Percentiles rank a stretch among this genome's conserved stretches.
phyloP scores from a whole-genome alignment of 2,113 vertebrate species.

The Gambusia holbrooki region DNA sequence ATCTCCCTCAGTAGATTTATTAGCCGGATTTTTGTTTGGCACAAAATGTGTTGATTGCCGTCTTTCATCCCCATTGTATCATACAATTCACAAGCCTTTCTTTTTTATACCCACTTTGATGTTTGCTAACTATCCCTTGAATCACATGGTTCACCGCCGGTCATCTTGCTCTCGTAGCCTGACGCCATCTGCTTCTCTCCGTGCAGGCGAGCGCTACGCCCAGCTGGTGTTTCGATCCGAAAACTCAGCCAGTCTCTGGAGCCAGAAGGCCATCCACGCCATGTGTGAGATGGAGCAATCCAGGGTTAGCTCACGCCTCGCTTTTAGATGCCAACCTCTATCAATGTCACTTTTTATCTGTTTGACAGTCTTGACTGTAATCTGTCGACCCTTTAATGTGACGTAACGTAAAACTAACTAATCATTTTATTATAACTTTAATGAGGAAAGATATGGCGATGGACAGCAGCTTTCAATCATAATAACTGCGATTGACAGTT shows the following conservation, averaged over 20 bases:
- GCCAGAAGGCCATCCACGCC: conserved; percentile 92
- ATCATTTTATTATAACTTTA: too few species aligned
- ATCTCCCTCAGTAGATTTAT: conserved; percentile 7
- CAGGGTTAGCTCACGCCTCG: conserved; percentile 81
- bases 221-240: conserved; percentile 97
- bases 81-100: not conserved
- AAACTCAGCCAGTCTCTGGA: conserved; percentile 96
- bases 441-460: too few species aligned
- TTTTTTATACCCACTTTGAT: not conserved
- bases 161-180: conserved; percentile 19
- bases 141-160: conserved; percentile 27
- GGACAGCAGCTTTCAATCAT: too few species aligned
- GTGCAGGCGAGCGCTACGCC: conserved; percentile 89
- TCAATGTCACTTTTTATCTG: not conserved
- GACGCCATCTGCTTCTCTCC: conserved; percentile 45
- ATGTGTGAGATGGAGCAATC: conserved; percentile 97
- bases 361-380: not conserved
- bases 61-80: too few species aligned
- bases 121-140: not conserved
- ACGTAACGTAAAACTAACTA: too few species aligned
- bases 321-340: not conserved
- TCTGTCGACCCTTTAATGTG: too few species aligned
- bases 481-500: too few species aligned
- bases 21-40: conserved; percentile 9
- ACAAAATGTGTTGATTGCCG: not conserved